Evolutionary conservation across 2,888 invertebrate species (phyloP).

Genomic region (Perdita meconis): DNA sequence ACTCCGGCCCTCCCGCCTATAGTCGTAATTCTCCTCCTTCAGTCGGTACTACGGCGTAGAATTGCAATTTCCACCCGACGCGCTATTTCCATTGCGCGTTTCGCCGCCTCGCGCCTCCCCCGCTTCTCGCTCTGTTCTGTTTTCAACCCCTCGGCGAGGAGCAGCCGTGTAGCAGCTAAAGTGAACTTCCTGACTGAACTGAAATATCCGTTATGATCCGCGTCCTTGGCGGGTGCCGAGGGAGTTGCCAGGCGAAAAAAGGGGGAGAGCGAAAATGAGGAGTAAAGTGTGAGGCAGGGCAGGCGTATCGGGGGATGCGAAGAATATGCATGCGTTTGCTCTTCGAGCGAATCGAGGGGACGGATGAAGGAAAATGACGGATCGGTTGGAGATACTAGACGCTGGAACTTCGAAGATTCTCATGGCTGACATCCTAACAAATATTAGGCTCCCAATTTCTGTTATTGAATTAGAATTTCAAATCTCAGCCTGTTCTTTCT

Average conservation of each 20-base stretch:
- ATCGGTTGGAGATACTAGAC: not conserved
- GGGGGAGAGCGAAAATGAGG: conserved; percentile 15
- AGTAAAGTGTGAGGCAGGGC: conserved; percentile 21
- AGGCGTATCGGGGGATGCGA: not conserved
- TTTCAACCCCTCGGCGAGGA: conserved; percentile 13
- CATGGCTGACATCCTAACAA: conserved; percentile 19
- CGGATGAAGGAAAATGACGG: conserved; percentile 12
- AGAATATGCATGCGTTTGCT: conserved; percentile 1
- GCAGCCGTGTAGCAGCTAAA: conserved; percentile 20
- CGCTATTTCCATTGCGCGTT: conserved; percentile 34
- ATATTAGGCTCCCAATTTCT: conserved; percentile 18
- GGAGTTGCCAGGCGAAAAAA: conserved; percentile 5
- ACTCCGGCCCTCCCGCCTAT: not conserved
- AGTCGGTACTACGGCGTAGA: conserved; percentile 6
- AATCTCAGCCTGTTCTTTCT: too few relatives aligned
- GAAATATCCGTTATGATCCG: conserved; percentile 55
- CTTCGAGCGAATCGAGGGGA: conserved; percentile 1
- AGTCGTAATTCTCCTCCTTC: conserved; percentile 35
- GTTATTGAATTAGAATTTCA: not conserved
- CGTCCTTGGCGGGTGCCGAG: conserved; percentile 20
- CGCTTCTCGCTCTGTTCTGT: conserved; percentile 1
- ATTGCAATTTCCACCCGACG: conserved; percentile 45
- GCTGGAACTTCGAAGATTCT: conserved; percentile 17
- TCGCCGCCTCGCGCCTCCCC: not conserved
- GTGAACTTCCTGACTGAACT: conserved; percentile 51